Evolutionary conservation across 92 coral and sea anemone species (phyloP), one percentile per base, ranked within the genome.

Genomic region (Muricea muricata): DNA sequence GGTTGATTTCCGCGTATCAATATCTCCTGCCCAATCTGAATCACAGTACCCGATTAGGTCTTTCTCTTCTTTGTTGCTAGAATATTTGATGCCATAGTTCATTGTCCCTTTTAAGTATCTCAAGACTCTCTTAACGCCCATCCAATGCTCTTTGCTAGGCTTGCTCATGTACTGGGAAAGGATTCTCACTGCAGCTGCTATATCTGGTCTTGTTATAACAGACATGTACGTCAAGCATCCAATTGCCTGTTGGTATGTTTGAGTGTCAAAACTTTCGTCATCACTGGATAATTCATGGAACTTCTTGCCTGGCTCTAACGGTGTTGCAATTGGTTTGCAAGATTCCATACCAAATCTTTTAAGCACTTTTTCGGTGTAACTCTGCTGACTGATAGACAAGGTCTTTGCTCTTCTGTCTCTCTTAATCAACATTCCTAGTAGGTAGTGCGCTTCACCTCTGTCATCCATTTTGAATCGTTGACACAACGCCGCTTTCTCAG

Each of bases 131-230:
- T 78, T 78, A 4, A 78, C 68, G 13, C 83, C 72, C 68, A 56
- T 56, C 83, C 50, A 78, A 65, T 78, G 83, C 4, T 56, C 83
- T 78, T 60, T 78, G 34, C 83, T 78, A 52, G 83, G 83, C 32
- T 48, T 78, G 5, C 46, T 30, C 73, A 78, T 78, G 7, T 45
- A 78, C 66, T 78, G 83, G 25, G 83, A 78, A 26, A 78, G 65
- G 31, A 41, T n/a, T 31, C 83, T 32, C 26, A 78, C 83, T 26
- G 73, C 69, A 29, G 69, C 42, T 54, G 83, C 41, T 15, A 78
- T 78, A 39, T 78, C 73, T 57, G 83, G 83, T 67, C 83, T 78
- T 30, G 83, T 30, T 23, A 66, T 26, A 20, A 65, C 54, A 24
- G 71, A 77, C 28, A 65, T 30, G 35, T 78, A 67, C 28, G 83